Conservation (phyloP, 2,797 vertebrate genomes). For the Malurus leucopterus region DNA sequence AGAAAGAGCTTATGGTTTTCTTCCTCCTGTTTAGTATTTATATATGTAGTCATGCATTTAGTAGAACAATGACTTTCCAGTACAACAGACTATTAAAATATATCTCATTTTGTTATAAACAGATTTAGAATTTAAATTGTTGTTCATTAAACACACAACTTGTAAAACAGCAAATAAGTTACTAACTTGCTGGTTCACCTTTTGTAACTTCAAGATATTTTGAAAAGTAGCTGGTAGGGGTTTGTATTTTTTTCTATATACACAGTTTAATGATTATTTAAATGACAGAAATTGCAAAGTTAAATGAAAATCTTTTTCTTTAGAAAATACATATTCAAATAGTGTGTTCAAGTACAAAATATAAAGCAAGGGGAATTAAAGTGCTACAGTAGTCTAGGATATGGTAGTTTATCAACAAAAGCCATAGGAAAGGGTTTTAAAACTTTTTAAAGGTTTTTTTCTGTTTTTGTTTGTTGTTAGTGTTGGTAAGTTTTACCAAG, state of each 20-base stretch:
- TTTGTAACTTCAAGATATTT: background rate
- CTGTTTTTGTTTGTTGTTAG: background rate
- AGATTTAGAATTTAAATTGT: background rate
- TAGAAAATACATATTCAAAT: background rate
- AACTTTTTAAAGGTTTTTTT: background rate
- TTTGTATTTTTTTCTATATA: background rate
- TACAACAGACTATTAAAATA: background rate
- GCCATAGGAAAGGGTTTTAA: background rate
- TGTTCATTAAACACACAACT: background rate
- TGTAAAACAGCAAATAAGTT: background rate
- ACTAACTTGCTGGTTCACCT: background rate
- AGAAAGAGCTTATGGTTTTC: background rate
- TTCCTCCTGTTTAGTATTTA: background rate
- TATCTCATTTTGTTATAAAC: background rate
- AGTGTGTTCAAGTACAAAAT: background rate
- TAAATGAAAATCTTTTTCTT: background rate
- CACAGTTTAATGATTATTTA: background rate
- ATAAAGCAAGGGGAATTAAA: background rate
- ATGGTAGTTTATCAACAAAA: background rate
- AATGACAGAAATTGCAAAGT: background rate
- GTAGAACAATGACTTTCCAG: background rate
- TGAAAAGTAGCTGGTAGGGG: background rate
- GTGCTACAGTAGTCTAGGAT: background rate
- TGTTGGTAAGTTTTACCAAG: background rate
- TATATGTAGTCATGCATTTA: background rate